phyloP scores from a whole-genome alignment of 2,797 vertebrate genomes.

The Cichlasoma orientale region DNA sequence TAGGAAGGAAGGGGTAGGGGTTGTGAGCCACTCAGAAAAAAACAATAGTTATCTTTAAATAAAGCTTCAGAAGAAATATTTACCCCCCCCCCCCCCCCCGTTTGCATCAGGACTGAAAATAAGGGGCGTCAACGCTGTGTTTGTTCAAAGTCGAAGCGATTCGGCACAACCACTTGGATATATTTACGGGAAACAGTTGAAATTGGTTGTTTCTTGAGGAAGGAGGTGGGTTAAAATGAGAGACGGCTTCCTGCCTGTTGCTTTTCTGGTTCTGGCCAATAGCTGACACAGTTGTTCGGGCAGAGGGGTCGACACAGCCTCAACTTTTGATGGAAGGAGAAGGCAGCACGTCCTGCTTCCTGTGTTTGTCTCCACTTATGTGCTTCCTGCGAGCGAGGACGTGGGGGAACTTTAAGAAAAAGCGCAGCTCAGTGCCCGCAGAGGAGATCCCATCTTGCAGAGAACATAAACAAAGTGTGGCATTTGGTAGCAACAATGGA shows the following conservation, averaged over 20 bases:
- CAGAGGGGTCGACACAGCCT: constrained; percentile 26
- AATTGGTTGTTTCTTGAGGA: constrained; percentile 31
- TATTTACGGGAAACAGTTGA: constrained; percentile 37
- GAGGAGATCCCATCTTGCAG: constrained; percentile 24
- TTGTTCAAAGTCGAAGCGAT: constrained; percentile 35
- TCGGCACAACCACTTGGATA: constrained; percentile 3
- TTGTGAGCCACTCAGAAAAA: constrained; percentile 29
- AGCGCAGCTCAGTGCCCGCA: not conserved
- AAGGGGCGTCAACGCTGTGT: constrained; percentile 1
- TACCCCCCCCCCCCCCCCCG: constrained; percentile 30
- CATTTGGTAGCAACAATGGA: constrained; percentile 13
- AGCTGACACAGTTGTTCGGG: constrained; percentile 9
- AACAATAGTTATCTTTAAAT: constrained; percentile 77
- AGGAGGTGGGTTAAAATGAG: constrained; percentile 10
- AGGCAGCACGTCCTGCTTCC: constrained; percentile 81
- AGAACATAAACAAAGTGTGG: constrained; percentile 31
- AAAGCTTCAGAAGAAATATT: constrained; percentile 68
- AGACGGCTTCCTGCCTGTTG: constrained; percentile 33
- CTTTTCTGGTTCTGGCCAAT: constrained; percentile 23
- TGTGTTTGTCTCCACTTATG: constrained; percentile 83
- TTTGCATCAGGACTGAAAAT: constrained; percentile 7
- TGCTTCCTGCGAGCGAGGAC: constrained; percentile 74
- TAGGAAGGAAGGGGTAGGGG: constrained; percentile 67
- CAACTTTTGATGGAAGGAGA: constrained; percentile 62
- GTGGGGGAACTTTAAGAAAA: constrained; percentile 42